phyloP scores from a whole-genome alignment of 2,797 vertebrate genomes.

The Petrocephalus sullivani region DNA sequence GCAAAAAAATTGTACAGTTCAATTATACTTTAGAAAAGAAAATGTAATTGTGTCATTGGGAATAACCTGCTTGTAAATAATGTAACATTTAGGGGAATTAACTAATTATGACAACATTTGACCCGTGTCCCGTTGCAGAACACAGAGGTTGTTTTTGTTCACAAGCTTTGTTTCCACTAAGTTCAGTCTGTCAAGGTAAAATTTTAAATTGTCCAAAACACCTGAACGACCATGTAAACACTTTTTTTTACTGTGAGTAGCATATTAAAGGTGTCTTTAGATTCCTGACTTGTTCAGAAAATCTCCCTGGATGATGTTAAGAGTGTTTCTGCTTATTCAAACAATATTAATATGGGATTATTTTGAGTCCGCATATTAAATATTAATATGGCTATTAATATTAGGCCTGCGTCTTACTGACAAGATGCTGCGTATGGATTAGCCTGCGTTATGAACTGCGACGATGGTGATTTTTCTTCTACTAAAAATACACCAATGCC shows the following conservation, averaged over 20 bases:
- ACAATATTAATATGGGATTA: not conserved
- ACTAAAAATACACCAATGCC: not conserved
- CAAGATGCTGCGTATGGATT: not conserved
- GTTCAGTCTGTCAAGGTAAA: too few species aligned
- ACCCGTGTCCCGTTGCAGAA: too few species aligned
- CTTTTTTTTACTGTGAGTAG: not conserved
- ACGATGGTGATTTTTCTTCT: not conserved
- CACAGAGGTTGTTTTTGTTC: too few species aligned
- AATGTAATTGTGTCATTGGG: not conserved
- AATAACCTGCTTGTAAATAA: too few species aligned
- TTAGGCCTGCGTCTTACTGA: not conserved
- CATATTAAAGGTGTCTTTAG: not conserved
- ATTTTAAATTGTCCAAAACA: not conserved
- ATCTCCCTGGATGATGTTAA: not conserved
- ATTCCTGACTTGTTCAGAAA: not conserved
- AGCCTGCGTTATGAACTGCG: not conserved
- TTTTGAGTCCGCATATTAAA: constrained; percentile 2
- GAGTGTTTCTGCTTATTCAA: not conserved
- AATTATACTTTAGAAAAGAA: not conserved
- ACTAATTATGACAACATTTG: too few species aligned
- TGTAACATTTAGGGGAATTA: too few species aligned
- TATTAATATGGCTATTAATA: not conserved
- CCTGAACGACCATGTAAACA: not conserved
- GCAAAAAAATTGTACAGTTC: not conserved
- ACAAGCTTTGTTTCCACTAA: too few species aligned